Evolutionary conservation across 2,797 vertebrate genomes (phyloP), one percentile per base, ranked within the genome.

Genomic region (Urosaurus nigricauda): DNA sequence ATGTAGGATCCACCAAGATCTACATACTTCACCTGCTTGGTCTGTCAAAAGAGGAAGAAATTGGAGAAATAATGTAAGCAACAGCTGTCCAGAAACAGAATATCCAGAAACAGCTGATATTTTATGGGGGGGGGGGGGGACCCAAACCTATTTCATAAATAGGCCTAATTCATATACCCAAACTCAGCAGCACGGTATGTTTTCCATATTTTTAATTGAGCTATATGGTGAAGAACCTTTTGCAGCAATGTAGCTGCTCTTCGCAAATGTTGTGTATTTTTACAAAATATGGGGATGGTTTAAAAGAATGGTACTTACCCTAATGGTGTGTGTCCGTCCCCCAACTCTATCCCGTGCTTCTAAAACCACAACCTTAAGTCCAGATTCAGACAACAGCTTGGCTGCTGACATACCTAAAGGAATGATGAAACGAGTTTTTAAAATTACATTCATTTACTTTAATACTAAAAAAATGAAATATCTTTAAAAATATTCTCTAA

Each of bases 331-430:
- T 26, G 97, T 98, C 93, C 97, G 96, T 93, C 97, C 97, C 84
- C 97, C 97, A 88, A 98, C 97, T 94, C 97, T 95, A 91, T 97
- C 84, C 63, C 96, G 95, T 29, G 97, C 97, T 88, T 98, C 97
- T 73, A 98, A 95, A 85, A 98, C 97, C 88, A 97, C 93, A 93
- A 97, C 97, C 0, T 13, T 96, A 90, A 97, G 53, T 40, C 95
- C 96, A 94, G 95, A 92, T 90, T 97, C 96, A 37, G 89, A 91
- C 21, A 98, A 94, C 68, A 97, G 94, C 63, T 97, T 98, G 87
- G 97, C 97, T 14, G 97, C 97, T 0, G 97, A 96, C 91, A 98
- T 93, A 80, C 97, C 97, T 98, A 90, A 3, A 91, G 79, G 32
- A 81, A 91, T 92, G 91, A 85, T 88, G 4, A 94, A 80, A 85